Evolutionary conservation across 2,113 vertebrate species (phyloP).

Genomic region (Syrmaticus mikado): DNA sequence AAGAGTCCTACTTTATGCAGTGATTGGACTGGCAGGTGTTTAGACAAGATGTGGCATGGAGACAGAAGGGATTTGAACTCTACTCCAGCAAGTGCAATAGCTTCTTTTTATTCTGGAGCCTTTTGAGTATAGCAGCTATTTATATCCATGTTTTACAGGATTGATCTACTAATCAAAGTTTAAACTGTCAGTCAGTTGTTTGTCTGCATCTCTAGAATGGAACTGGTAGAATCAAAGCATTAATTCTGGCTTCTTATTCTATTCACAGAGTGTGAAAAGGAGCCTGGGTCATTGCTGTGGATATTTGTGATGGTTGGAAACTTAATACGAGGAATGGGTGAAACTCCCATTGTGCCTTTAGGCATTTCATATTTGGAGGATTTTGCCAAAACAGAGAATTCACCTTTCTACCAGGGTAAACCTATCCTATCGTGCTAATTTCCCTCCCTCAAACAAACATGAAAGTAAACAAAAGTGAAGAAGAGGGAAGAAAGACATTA

Average conservation of each 20-base stretch:
- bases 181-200: background rate
- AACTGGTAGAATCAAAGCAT: background rate
- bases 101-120: background rate
- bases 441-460: background rate
- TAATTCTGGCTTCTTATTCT: background rate
- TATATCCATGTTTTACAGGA: background rate
- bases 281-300: conserved; percentile 89
- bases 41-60: background rate
- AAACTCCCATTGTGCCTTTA: conserved; percentile 89
- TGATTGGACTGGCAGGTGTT: background rate
- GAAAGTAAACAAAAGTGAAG: background rate
- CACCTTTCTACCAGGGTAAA: conserved; percentile 92
- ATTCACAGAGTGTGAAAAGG: conserved; percentile 81
- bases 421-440: background rate
- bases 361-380: conserved; percentile 94
- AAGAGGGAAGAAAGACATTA: background rate
- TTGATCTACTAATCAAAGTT: background rate
- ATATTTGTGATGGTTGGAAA: conserved; percentile 90
- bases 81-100: background rate
- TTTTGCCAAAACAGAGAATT: conserved; percentile 89
- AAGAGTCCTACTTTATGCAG: background rate
- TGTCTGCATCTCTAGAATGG: background rate
- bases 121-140: background rate
- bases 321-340: conserved; percentile 90
- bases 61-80: background rate